Evolutionary conservation across 2,113 vertebrate genomes (phyloP), one percentile per base, ranked within the genome.

Genomic region (Tragelaphus strepsiceros): DNA sequence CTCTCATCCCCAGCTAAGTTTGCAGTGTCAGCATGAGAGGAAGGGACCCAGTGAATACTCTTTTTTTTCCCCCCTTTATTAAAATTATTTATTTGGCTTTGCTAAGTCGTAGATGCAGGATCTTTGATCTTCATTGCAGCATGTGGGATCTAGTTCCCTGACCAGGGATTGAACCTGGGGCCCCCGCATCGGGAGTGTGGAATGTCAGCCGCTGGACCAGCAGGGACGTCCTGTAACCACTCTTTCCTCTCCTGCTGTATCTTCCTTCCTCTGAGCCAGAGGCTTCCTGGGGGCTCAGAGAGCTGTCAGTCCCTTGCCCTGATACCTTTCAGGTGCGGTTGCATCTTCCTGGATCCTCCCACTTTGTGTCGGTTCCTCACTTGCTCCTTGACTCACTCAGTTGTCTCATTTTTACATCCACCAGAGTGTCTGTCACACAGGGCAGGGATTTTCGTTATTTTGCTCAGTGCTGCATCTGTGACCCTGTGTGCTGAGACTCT

Each of bases 241-340:
- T 7, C 62, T 43, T 51, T 8, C 21, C 1, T 46, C 5, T 28
- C 43, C 61, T 67, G 39, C 2, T 26, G 21, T 2, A 3, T 30
- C 28, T 16, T 7, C 28, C 53, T 26, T n/a, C 54, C 30, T 62
- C 32, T 58, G 12, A 53, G 81, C 53, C 10, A 77, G 39, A 77
- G 71, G 39, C 35, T 43, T 59, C 39, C 4, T 24, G 61, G 53
- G 78, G 32, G 58, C 74, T 8, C 2, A 78, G 64, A 3, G 53
- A 8, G 1, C 22, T 5, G 0, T 43, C 11, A 3, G 16, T 5
- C 51, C 32, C 16, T 19, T 24, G 32, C 32, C 35, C 39, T 39
- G 28, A 53, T 7, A 21, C n/a, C 32, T 2, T 26, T 35, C 12
- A 49, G 49, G 39, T 58, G 43, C 0, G 0, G 30, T 5, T 28